A percentile compares a stretch with the other conserved stretches of the same genome.
phyloP scores from a whole-genome alignment of 1,140 invertebrate genomes.

The Chrysomallon squamiferum region DNA sequence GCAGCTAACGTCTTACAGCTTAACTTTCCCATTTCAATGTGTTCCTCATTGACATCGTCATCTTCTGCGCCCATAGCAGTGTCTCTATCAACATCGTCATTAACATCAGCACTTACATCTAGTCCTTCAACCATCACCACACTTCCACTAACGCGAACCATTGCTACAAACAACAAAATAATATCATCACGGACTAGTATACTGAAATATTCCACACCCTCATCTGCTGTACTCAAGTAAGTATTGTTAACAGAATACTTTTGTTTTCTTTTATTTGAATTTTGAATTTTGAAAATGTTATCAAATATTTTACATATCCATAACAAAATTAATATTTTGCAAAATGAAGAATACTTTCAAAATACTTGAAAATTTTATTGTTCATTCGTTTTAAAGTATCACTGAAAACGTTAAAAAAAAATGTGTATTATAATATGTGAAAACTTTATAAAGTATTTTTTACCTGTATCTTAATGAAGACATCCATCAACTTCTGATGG shows the following conservation, averaged over 20 bases:
- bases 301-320: neutral
- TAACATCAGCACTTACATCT: slow-evolving; percentile 16
- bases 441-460: too few species aligned
- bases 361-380: neutral
- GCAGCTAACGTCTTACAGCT: slow-evolving; percentile 60
- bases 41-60: slow-evolving; percentile 16
- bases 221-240: slow-evolving; percentile 17
- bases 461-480: too few species aligned
- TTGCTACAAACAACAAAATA: slow-evolving; percentile 9
- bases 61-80: slow-evolving; percentile 12
- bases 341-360: neutral
- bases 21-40: slow-evolving; percentile 51
- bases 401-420: too few species aligned
- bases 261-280: neutral
- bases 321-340: neutral
- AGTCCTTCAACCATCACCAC: slow-evolving; percentile 11
- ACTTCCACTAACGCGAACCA: neutral
- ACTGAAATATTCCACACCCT: neutral
- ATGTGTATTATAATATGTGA: too few species aligned
- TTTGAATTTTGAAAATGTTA: neutral
- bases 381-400: neutral
- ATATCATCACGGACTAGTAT: neutral
- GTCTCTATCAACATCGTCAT: slow-evolving; percentile 10
- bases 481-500: too few species aligned
- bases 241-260: neutral